Conservation (phyloP, 2,888 invertebrate species). For the Chesias legatella region DNA sequence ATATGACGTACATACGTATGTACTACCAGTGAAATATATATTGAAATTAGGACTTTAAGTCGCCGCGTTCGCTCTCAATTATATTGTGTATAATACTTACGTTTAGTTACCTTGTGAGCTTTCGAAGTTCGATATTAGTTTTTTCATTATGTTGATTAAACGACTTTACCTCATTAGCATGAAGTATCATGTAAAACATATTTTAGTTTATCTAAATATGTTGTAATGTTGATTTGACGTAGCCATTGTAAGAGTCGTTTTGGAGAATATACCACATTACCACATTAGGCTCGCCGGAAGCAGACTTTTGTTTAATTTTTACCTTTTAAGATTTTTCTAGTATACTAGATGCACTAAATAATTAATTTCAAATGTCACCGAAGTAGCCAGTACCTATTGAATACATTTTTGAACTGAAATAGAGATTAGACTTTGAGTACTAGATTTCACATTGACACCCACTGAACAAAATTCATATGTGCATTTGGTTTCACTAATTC, state of each 20-base stretch:
- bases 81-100: constrained; percentile 56
- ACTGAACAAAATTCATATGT: no score
- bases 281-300: constrained; percentile 21
- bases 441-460: no score
- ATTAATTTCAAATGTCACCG: constrained; percentile 19
- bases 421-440: constrained; percentile 3
- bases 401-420: no score
- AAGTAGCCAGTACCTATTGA: constrained; percentile 1
- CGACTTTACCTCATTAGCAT: constrained; percentile 73
- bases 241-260: constrained; percentile 25
- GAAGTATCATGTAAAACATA: constrained; percentile 59
- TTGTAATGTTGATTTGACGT: constrained; percentile 38
- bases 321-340: constrained; percentile 19
- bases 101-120: constrained; percentile 77
- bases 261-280: constrained; percentile 19
- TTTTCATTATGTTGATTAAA: constrained; percentile 53
- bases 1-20: constrained; percentile 49
- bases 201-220: constrained; percentile 36
- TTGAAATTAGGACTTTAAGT: constrained; percentile 71
- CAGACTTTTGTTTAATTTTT: constrained; percentile 21
- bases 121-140: constrained; percentile 70
- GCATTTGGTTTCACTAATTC: no score
- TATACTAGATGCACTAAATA: constrained; percentile 39
- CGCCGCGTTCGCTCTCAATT: constrained; percentile 56
- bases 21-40: constrained; percentile 65